Base-by-base conservation (phyloP, 1,140 invertebrate genomes). In the Drosophila insularis region DNA sequence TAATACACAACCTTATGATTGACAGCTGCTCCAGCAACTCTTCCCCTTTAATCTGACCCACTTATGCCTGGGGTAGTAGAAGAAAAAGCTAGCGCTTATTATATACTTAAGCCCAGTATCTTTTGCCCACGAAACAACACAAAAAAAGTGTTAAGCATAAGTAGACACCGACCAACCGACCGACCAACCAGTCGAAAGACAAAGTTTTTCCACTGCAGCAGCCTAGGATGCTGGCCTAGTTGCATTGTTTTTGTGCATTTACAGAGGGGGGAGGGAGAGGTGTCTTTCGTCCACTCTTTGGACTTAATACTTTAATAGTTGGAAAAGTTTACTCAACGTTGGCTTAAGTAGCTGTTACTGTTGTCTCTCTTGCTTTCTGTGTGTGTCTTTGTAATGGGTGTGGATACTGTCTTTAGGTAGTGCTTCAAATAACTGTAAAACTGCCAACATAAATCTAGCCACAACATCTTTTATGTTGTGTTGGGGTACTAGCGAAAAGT, bases 291-390 rank as follows among this genome's bases (percentile, higher is more conserved):
- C 75, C 68, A 80, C 81, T 58, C 55, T 82, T 86, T 70, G 43
- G 80, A 90, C 87, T 90, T 90, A 90, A 90, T 85, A 90, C 87
- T 90, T 90, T 90, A 90, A 90, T 90, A 90, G 87, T 90, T 90
- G 80, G 77, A 87, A 90, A 90, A 89, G 80, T 89, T 89, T 78
- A 46, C 64, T 67, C 80, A 59, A 72, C 68, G 40, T 67, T 59
- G 63, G 68, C 86, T 87, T 90, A 90, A 90, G 87, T 90, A 90
- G 86, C 89, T 73, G 70, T 72, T 75, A 60, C 69, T 71, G 71
- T 63, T 60, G 58, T 37, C 70, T 14, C 19, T 54, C 8, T 17
- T 4, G 39, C 19, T 73, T 2, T 46, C 11, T 40, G 4, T 54
- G n/a, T 50, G 53, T 43, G 17, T 21, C 43, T 19, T 1, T 50